Evolutionary conservation across 1,140 invertebrate genomes (phyloP), one percentile per base, ranked within the genome.

Genomic region (Aphelenchoides fujianensis): DNA sequence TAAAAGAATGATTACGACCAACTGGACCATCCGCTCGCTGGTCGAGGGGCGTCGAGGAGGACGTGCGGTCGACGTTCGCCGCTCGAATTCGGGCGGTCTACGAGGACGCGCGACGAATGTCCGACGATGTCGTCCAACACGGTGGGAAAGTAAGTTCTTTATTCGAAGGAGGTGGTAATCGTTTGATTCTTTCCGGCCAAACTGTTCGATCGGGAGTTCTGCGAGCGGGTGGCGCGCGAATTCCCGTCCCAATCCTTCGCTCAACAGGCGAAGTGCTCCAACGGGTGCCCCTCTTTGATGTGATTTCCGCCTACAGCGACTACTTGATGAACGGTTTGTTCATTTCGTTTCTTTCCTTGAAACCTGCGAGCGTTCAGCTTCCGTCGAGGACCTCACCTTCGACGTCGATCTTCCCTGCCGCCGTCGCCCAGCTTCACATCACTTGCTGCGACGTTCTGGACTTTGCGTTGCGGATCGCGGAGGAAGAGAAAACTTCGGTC

Each of bases 231-330:
- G 23, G 63, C 36, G 28, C 36, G 16, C 1, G 12, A 31, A 66
- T 30, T 66, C n/a, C 36, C 16, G 16, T 12, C 31, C 30, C 12
- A 12, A n/a, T 34, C 32, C 3, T 34, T 66, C 7, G 1, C 37
- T 12, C 16, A 66, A 66, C 32, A 36, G 7, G 12, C 31, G 32
- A 12, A 37, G 53, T 36, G 12, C n/a, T n/a, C n/a, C n/a, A n/a
- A n/a, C n/a, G n/a, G n/a, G n/a, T 30, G n/a, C 32, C 37, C 32
- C 23, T 66, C 7, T 66, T 66, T 36, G 63, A 66, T 30, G 53
- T 66, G 23, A 30, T 66, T 66, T 66, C 63, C 16, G 63, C 63
- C 30, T 66, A 36, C 53, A 41, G 63, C 3, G 63, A 66, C 63
- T 66, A 19, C 31, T 32, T 66, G 16, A 36, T 35, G 9, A 12